Conservation (phyloP, 2,113 vertebrate species). For the Antennarius striatus region DNA sequence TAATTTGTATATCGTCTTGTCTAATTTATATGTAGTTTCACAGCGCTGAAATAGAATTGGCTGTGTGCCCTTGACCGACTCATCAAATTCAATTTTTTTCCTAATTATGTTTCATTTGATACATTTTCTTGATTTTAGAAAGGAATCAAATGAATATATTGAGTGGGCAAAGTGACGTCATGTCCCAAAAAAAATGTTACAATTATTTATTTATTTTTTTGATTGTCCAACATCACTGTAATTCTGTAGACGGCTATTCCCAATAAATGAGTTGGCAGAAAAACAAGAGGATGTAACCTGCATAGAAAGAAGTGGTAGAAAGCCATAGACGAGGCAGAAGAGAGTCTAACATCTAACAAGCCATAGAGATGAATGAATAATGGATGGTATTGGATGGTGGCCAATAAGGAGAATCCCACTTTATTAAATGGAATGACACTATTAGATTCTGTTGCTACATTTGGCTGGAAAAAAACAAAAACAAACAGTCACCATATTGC, state of each 20-base stretch:
- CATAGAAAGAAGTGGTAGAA: neutral
- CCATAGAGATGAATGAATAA: neutral
- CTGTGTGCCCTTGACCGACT: neutral
- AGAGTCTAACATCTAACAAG: neutral
- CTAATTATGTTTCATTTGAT: too few species aligned
- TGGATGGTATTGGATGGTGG: neutral
- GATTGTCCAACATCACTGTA: neutral
- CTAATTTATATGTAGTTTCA: too few species aligned
- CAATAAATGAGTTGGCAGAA: slow-evolving; percentile 2
- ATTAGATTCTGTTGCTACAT: slow-evolving; percentile 13
- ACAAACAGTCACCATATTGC: neutral
- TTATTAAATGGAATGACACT: neutral
- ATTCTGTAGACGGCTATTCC: neutral
- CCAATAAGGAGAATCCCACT: slow-evolving; percentile 6
- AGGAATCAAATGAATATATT: too few species aligned
- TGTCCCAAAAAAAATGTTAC: too few species aligned
- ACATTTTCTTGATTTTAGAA: too few species aligned
- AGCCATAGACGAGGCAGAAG: neutral
- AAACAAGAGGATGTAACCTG: neutral
- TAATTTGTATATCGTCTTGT: too few species aligned
- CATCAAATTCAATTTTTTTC: too few species aligned
- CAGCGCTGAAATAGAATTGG: too few species aligned
- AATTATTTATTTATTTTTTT: neutral
- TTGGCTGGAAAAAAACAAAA: neutral
- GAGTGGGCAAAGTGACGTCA: too few species aligned